Conservation (phyloP, 2,113 vertebrate genomes). For the Dendropsophus ebraccatus region DNA sequence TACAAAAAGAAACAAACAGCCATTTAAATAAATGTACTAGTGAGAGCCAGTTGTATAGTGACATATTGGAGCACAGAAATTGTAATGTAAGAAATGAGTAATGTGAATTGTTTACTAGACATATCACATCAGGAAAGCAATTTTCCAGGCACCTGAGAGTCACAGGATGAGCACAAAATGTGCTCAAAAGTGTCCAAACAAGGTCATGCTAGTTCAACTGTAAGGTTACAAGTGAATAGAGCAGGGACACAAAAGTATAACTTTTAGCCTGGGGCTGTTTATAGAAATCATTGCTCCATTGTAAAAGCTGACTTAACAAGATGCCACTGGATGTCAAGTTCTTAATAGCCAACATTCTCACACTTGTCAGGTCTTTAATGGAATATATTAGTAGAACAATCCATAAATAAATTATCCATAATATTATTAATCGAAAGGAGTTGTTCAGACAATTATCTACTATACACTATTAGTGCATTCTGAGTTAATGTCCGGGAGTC, state of each 20-base stretch:
- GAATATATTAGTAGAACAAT: background rate
- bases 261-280: conserved; percentile 27
- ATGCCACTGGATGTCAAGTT: background rate
- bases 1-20: background rate
- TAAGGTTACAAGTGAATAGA: conserved; percentile 9
- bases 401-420: no score
- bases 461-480: no score
- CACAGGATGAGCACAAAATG: conserved; percentile 1
- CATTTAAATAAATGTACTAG: background rate
- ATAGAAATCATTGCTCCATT: conserved; percentile 37
- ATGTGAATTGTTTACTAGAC: background rate
- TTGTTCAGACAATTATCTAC: no score
- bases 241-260: conserved; percentile 43
- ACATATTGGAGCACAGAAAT: background rate
- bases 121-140: background rate
- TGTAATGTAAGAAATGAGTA: background rate
- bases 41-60: background rate
- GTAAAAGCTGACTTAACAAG: conserved; percentile 11
- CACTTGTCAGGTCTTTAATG: background rate
- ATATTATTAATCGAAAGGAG: no score
- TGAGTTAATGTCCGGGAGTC: no score
- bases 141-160: background rate
- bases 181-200: conserved; percentile 30
- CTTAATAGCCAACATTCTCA: background rate
- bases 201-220: conserved; percentile 41